Base-by-base conservation (phyloP, 2,113 vertebrate genomes). In the Paramisgurnus dabryanus region DNA sequence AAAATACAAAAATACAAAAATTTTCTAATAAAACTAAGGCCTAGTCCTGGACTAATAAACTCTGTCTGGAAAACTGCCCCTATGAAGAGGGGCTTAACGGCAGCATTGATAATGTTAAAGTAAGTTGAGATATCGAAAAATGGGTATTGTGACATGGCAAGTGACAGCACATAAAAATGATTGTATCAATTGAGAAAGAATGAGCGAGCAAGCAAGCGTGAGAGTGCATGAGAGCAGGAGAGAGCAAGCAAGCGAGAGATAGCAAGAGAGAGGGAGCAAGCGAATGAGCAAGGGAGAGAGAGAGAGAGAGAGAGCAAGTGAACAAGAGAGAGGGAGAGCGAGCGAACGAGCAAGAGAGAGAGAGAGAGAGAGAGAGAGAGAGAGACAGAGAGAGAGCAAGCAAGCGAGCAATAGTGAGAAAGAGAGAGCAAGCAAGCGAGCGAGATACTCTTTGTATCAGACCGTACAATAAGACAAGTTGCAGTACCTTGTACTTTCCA, bases 401-500 rank as follows among this genome's bases (percentile, higher is more conserved):
- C 5, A 4, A 45, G 43, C 27, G 22, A 22, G 22, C n/a, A n/a
- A n/a, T n/a, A n/a, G n/a, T n/a, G n/a, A n/a, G n/a, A 45, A 3
- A 45, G 43, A 45, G 43, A 45, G 43, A 45, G 43, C 2, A 3
- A 45, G 43, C 2, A 0, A 45, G 43, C 2, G 43, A 45, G 43
- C 1, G 43, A 45, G 43, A 45, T 10, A 13, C 13, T 58, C 5
- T 8, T 5, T 55, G 3, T 17, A 17, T 15, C 6, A 55, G 53
- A 55, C 13, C 7, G n/a, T 5, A 58, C 17, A n/a, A 58, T 58
- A 17, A 47, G 8, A 57, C 10, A 65, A 57, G 55, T 34, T 67
- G 55, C 39, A 27, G 64, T 69, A 71, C 57, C 1, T 15, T 10
- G 61, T 71, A 67, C 17, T 81, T 67, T 68, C 55, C 27, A 55